phyloP scores from a whole-genome alignment of 2,113 vertebrate species.

The Rhagologus leucostigma region DNA sequence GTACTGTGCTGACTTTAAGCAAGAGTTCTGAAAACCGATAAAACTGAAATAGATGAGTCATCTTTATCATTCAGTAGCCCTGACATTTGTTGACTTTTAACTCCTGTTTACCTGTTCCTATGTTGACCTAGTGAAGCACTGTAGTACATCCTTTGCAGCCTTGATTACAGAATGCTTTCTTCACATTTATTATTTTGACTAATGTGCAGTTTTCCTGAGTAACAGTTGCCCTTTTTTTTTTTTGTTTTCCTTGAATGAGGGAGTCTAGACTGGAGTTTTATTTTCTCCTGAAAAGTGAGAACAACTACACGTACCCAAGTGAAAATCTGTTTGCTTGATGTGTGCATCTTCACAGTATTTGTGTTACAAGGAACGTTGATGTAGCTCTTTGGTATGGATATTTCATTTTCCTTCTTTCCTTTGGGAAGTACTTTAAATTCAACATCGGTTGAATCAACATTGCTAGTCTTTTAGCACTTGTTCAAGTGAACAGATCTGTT shows the following conservation, averaged over 20 bases:
- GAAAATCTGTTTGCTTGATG: background rate
- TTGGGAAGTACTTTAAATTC: background rate
- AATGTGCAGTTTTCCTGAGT: background rate
- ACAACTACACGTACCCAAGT: rapidly evolving
- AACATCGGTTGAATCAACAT: background rate
- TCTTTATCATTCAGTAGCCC: background rate
- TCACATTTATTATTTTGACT: background rate
- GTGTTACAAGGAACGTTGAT: background rate
- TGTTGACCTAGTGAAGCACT: background rate
- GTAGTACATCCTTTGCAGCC: background rate
- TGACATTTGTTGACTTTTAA: background rate
- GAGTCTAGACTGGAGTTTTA: background rate
- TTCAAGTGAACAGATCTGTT: background rate
- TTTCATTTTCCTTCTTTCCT: background rate
- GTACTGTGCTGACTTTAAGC: background rate
- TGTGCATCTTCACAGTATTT: background rate
- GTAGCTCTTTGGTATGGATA: background rate
- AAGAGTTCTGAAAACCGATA: background rate
- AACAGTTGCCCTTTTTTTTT: background rate
- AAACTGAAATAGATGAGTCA: background rate
- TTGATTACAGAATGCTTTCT: background rate
- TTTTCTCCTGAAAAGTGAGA: background rate
- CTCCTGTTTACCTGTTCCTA: background rate
- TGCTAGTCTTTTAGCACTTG: background rate
- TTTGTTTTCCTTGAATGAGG: background rate